Evolutionary conservation across 2,797 vertebrate species (phyloP), one percentile per base, ranked within the genome.

Genomic region (Gymnodraco acuticeps): DNA sequence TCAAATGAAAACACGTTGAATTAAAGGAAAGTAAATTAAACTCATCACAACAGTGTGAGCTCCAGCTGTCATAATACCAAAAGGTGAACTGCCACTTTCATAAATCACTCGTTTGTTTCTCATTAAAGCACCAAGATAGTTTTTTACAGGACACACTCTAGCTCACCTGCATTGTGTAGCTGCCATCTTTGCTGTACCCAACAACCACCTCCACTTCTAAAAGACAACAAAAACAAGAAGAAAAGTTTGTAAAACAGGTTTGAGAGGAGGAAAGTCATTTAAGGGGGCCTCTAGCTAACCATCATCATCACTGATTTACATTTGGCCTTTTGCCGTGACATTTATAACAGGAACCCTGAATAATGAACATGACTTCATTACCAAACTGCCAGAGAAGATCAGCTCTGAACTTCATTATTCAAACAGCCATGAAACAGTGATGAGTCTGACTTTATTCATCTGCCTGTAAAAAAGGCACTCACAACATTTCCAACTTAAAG

Each of bases 111-210:
- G 2, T 23, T 23, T 23, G 23, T 23, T 23, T 23, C 23, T 23
- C 23, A 23, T 23, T 23, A 23, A 23, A 23, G 23, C 23, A 23
- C 23, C 23, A 23, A 23, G 23, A 23, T 23, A 23, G 23, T 23
- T 23, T 3, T n/a, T 20, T 10, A 17, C 27, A 48, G 43, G 56
- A 43, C 10, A 14, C 3, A 0, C 20, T 33, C 13, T 46, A 42
- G n/a, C 82, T 92, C 94, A 98, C 98, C 97, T 97, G 94, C 95
- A 99, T 97, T 12, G 79, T 94, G 81, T 97, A 99, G 23, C 96
- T 96, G n/a, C 96, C 96, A 58, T 96, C 96, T 46, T 64, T 90
- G 89, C 95, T 96, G 85, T 98, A 99, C 1, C 80, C 89, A 45
- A 98, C 83, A 75, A 93, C 87, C 70, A 99, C 80, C 10, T 95